These are phyloP conservation scores for Scopus umbretta DNA, from an alignment of 2,113 vertebrate genomes.

Conservation along the genomic window DNA sequence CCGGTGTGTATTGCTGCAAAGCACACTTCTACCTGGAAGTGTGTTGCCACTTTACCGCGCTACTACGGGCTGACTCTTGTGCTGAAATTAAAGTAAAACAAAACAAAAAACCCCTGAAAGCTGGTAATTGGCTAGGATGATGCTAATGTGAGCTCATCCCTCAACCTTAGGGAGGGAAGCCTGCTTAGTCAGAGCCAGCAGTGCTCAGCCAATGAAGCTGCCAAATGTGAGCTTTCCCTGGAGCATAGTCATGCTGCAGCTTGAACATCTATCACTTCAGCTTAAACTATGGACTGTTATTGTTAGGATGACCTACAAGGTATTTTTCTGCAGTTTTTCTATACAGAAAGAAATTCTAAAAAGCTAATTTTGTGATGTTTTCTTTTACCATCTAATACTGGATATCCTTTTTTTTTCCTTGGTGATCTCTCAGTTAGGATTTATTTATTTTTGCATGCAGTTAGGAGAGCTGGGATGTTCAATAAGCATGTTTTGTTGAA, in stretches of 20 bases:
- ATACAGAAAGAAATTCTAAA: neutral
- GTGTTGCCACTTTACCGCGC: neutral
- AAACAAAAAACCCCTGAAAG: neutral
- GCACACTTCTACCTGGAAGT: neutral
- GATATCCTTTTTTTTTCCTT: neutral
- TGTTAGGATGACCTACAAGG: neutral
- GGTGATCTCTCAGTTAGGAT: neutral
- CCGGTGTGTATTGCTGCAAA: neutral
- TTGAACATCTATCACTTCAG: neutral
- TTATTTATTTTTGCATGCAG: neutral
- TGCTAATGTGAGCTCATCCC: conserved; percentile 30
- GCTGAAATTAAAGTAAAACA: neutral
- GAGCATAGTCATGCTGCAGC: conserved; percentile 11
- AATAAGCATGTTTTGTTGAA: neutral
- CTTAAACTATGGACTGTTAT: neutral
- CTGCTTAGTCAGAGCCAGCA: conserved; percentile 25
- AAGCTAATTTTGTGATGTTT: neutral
- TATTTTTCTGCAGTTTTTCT: neutral
- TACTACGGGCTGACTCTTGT: neutral
- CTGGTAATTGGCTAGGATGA: neutral
- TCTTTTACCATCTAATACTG: neutral
- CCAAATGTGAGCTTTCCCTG: conserved; percentile 24
- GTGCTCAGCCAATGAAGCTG: neutral
- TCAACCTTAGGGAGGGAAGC: conserved; percentile 5
- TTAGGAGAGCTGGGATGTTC: neutral